These are phyloP conservation scores for Lepilemur septentrionalis DNA, from an alignment of 2,797 vertebrate genomes.

Conservation along the genomic window DNA sequence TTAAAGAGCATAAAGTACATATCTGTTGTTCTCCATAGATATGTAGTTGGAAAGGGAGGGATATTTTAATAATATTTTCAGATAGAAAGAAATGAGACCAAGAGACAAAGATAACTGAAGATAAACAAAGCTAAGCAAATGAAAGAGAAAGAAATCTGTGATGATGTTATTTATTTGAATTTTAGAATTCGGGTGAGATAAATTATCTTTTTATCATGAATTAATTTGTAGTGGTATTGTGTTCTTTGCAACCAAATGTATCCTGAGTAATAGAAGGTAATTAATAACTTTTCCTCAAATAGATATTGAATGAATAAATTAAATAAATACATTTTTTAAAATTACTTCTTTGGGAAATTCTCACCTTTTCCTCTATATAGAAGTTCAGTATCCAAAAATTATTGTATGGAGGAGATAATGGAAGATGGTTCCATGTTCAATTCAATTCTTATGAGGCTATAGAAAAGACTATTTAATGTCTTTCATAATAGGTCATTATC, in stretches of 20 bases:
- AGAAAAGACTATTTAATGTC: not conserved
- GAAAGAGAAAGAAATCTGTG: not conserved
- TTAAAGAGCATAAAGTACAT: not conserved
- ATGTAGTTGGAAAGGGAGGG: not conserved
- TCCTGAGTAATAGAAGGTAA: not conserved
- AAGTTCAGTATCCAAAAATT: not conserved
- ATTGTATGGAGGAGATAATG: not conserved
- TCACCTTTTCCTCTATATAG: not conserved
- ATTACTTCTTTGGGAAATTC: not conserved
- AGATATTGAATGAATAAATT: not conserved
- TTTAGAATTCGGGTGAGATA: not conserved
- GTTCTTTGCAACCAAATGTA: not conserved
- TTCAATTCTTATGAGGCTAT: not conserved
- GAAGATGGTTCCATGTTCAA: not conserved
- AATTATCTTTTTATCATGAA: not conserved
- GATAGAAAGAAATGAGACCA: not conserved
- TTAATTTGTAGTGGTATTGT: not conserved
- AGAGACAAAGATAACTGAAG: not conserved
- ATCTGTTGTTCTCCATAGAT: not conserved
- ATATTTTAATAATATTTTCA: not conserved
- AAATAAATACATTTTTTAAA: not conserved
- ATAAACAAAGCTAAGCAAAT: not conserved
- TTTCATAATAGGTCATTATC: not conserved
- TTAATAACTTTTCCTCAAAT: not conserved
- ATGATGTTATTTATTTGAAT: not conserved